A percentile compares a stretch with the other conserved stretches of the same genome.
phyloP scores from a whole-genome alignment of 2,113 vertebrate species.

The Notothenia rossii region DNA sequence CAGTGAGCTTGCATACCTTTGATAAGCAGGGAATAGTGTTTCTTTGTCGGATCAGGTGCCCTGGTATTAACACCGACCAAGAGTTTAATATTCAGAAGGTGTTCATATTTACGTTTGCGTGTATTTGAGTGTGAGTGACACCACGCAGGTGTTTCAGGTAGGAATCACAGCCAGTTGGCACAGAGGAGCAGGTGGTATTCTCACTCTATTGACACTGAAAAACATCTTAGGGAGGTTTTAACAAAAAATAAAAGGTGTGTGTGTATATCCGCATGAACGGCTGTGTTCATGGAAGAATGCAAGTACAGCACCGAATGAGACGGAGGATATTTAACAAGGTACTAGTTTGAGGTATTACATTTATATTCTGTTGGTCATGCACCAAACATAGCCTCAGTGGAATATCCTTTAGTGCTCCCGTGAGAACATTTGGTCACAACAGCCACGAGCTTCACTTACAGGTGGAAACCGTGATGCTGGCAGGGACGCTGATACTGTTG shows the following conservation, averaged over 20 bases:
- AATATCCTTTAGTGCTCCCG: not conserved
- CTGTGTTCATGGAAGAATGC: not conserved
- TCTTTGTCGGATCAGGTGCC: not conserved
- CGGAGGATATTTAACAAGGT: not conserved
- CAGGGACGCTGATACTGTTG: slow-evolving; percentile 88
- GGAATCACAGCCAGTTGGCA: slow-evolving; percentile 34
- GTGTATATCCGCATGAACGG: not conserved
- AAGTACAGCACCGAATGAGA: not conserved
- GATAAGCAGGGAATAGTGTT: not conserved
- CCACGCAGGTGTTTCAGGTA: slow-evolving; percentile 40
- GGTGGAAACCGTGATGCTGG: slow-evolving; percentile 89
- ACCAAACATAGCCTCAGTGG: not conserved
- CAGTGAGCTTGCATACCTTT: not conserved
- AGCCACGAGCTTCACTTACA: slow-evolving; percentile 86
- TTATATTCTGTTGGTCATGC: not conserved
- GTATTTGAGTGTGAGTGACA: slow-evolving; percentile 38
- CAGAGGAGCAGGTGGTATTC: slow-evolving; percentile 43
- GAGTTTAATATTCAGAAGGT: not conserved
- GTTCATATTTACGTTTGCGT: slow-evolving; percentile 10
- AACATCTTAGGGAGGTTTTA: slow-evolving; percentile 14
- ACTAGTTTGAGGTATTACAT: not conserved
- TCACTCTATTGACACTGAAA: slow-evolving; percentile 43
- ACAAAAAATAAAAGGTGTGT: slow-evolving; percentile 9
- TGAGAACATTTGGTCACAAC: not conserved
- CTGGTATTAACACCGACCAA: slow-evolving; percentile 1